phyloP scores from a whole-genome alignment of 2,797 vertebrate genomes.

The Macropodus opercularis region DNA sequence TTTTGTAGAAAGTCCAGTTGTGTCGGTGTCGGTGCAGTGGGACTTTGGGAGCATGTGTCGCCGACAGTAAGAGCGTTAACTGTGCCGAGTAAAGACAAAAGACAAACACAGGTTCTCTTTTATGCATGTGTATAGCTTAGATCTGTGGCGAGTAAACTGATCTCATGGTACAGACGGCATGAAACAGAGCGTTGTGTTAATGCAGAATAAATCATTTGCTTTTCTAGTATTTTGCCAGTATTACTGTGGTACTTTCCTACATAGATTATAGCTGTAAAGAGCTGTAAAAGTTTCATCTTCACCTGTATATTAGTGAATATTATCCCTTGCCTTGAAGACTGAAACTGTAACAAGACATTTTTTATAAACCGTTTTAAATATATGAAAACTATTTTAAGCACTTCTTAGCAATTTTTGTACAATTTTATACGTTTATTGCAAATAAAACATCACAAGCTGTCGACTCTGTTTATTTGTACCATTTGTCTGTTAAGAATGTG shows the following conservation, averaged over 20 bases:
- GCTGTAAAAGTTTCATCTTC: slow-evolving; percentile 7
- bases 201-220: background rate
- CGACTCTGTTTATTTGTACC: background rate
- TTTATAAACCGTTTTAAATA: slow-evolving; percentile 6
- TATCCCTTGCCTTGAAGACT: slow-evolving; percentile 12
- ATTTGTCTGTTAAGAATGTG: background rate
- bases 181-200: background rate
- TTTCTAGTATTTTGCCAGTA: background rate
- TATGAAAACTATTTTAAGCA: background rate
- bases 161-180: background rate
- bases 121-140: no score
- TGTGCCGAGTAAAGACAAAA: no score
- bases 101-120: background rate
- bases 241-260: slow-evolving; percentile 19
- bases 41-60: background rate
- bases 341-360: slow-evolving; percentile 10
- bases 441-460: slow-evolving; percentile 36
- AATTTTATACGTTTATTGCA: slow-evolving; percentile 48
- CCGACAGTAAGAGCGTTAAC: background rate
- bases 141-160: no score
- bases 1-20: background rate
- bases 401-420: slow-evolving; percentile 29
- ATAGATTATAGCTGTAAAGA: slow-evolving; percentile 3
- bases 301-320: background rate
- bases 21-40: background rate